Evolutionary conservation across 2,888 invertebrate genomes (phyloP), one percentile per base, ranked within the genome.

Genomic region (Synanthedon myopaeformis): DNA sequence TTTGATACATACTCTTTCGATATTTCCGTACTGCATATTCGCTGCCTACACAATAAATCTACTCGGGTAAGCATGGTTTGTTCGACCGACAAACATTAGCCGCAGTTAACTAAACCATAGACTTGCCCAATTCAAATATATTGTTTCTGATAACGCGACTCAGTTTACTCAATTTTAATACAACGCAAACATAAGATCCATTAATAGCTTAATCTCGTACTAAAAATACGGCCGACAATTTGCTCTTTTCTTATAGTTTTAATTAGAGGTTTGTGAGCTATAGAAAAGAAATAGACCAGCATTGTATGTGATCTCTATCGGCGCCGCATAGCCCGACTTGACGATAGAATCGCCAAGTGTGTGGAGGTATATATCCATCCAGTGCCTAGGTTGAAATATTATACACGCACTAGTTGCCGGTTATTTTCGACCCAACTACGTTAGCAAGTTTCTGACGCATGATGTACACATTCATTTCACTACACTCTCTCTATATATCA

Each of bases 381-480:
- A 64, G 68, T 73, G 70, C 70, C 71, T 70, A 70, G 72, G 68
- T 69, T 76, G 70, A 76, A 77, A 79, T 76, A 72, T 76, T 72
- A 70, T 74, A 72, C 72, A 76, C 63, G 63, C 65, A 63, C 52
- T 55, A 56, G 59, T 60, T 53, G 62, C 59, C 51, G 67, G 80
- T 79, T 84, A 84, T 84, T 84, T 85, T 74, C 61, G 79, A 78
- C 73, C 63, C 61, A 49, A 63, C 66, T 74, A 77, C 75, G 82
- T 79, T 83, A 75, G 81, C 76, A 79, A 71, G 67, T 69, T 76
- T 72, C 72, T 70, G 71, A 74, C 73, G 75, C 66, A 65, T 65
- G 61, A 67, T 72, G 63, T 64, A 54, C 66, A 63, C 61, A 60
- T 67, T 63, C 55, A 67, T 69, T 72, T 65, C 70, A 62, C 69